Evolutionary conservation across 1,140 invertebrate genomes (phyloP).

Genomic region (Cotesia chilonis): DNA sequence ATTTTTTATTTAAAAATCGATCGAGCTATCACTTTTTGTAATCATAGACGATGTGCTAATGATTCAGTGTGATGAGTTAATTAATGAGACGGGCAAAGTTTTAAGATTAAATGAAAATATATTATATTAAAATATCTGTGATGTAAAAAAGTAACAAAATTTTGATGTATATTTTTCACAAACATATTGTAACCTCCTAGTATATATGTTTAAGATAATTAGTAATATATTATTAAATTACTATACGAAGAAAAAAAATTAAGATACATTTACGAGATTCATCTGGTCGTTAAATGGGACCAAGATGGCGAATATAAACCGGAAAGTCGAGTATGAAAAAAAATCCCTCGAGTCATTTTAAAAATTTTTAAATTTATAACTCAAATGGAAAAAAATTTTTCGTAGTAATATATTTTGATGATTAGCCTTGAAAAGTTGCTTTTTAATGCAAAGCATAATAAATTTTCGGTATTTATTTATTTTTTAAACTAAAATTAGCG

Average conservation of each 20-base stretch:
- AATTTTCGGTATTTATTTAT: slow-evolving; percentile 12
- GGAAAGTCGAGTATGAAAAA: slow-evolving; percentile 51
- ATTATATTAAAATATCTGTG: slow-evolving; percentile 68
- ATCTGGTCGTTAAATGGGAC: slow-evolving; percentile 59
- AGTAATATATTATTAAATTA: slow-evolving; percentile 62
- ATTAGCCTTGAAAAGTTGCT: no score
- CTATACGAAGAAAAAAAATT: slow-evolving; percentile 39
- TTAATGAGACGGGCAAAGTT: slow-evolving; percentile 59
- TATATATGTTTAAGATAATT: slow-evolving; percentile 64
- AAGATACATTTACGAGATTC: slow-evolving; percentile 51
- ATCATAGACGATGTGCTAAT: slow-evolving; percentile 40
- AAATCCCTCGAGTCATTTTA: slow-evolving; percentile 50
- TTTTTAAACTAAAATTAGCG: not conserved
- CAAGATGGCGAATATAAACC: slow-evolving; percentile 60
- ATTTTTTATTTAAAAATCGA: slow-evolving; percentile 8
- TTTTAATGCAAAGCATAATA: not conserved
- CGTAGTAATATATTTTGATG: no score
- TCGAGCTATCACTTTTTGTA: slow-evolving; percentile 43
- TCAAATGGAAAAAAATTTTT: not conserved
- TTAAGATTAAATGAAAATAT: slow-evolving; percentile 64
- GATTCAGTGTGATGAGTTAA: slow-evolving; percentile 46
- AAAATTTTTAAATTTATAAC: not conserved
- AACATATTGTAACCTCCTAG: slow-evolving; percentile 65
- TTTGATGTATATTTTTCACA: slow-evolving; percentile 68
- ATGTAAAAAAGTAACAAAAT: slow-evolving; percentile 68